Base-by-base conservation (phyloP, 1,140 invertebrate species). In the Listronotus oregonensis region DNA sequence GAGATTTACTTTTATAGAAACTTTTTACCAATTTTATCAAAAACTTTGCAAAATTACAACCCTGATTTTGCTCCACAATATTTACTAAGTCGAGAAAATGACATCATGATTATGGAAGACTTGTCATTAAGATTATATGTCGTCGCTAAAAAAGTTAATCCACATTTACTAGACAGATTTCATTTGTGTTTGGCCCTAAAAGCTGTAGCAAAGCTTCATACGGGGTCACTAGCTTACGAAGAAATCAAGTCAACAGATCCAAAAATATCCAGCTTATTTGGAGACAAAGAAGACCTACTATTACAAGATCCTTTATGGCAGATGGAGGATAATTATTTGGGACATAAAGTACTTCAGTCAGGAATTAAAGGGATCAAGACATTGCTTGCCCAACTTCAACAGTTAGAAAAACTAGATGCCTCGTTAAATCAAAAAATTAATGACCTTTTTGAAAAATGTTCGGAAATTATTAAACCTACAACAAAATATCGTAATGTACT, bases 91-190 rank as follows among this genome's bases (percentile, higher is more conserved):
- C 11, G 58, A 10, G 6, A 17, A 8, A 27, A 52, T 21, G n/a
- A 37, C 2, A 7, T 59, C 9, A 52, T 65, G n/a, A 59, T 65
- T 11, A 31, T 59, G n/a, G 64, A 65, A 52, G 64, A 65, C 21
- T 49, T 65, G 42, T 65, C 64, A 12, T 18, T 59, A 12, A 59
- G 40, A 12, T 58, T 21, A 6, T 65, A 42, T 39, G 31, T 7
- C 1, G 15, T 58, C 1, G 40, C 55, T 8, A 65, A 47, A 58
- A n/a, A 59, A 52, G 6, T 37, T 4, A 57, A 57, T 40, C 32
- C 43, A 8, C 55, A 51, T 18, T 17, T 50, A 8, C 17, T 65
- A n/a, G 64, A 65, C 21, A 39, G 64, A 39, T 58, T 65, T 34
- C 64, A 65, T 51, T 12, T 65, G 11, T 31, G 46, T 51, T 51